A percentile compares a stretch with the other conserved stretches of the same genome.
phyloP scores from a whole-genome alignment of 2,888 invertebrate genomes.

The Dyspetes luteomarginatus region DNA sequence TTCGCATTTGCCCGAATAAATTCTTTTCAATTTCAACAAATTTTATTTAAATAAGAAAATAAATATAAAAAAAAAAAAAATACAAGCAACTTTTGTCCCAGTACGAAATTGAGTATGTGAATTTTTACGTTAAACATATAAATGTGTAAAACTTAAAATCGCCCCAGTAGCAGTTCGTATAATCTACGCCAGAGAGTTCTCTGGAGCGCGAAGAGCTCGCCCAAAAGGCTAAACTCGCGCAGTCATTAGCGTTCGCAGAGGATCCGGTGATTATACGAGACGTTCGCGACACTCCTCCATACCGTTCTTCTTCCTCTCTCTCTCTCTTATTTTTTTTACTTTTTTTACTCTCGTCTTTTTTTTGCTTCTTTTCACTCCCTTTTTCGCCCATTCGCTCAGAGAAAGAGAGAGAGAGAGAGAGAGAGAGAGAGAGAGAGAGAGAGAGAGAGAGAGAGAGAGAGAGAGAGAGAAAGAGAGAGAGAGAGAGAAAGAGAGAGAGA shows the following conservation, averaged over 20 bases:
- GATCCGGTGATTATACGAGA: slow-evolving; percentile 65
- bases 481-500: too few species aligned
- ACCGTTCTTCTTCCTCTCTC: slow-evolving; percentile 24
- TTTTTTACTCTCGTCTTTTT: slow-evolving; percentile 8
- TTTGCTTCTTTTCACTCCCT: slow-evolving; percentile 1
- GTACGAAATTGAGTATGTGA: neutral
- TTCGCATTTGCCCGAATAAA: too few species aligned
- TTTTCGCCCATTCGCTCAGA: slow-evolving; percentile 52
- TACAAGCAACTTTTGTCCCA: neutral
- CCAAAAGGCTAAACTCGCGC: slow-evolving; percentile 60
- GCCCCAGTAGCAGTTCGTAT: slow-evolving; percentile 24
- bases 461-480: too few species aligned
- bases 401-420: too few species aligned
- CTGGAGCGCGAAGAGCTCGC: slow-evolving; percentile 15
- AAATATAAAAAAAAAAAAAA: neutral
- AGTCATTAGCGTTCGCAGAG: slow-evolving; percentile 60
- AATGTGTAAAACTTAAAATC: neutral
- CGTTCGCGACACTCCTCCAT: slow-evolving; percentile 42
- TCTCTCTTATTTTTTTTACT: neutral
- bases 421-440: too few species aligned
- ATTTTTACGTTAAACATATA: neutral
- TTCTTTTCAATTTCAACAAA: too few species aligned
- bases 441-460: too few species aligned
- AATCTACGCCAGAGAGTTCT: slow-evolving; percentile 25
- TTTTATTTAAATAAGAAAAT: neutral